Evolutionary conservation across 1,140 invertebrate species (phyloP), one percentile per base, ranked within the genome.

Genomic region (Adoxophyes honmai): DNA sequence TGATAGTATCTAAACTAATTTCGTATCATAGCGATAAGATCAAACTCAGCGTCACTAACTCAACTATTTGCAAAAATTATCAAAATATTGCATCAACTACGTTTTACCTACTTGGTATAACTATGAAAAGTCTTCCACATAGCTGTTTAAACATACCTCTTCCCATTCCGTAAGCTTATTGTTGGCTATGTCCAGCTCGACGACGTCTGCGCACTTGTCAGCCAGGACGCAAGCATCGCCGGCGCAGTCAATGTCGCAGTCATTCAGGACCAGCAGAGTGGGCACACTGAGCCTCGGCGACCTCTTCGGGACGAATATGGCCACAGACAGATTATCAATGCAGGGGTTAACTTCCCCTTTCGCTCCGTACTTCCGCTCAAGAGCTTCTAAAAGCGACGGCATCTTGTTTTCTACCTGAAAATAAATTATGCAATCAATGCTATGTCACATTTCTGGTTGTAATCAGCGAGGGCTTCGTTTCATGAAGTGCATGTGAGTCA

Each of bases 181-280:
- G 75, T 97, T 96, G 8, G 96, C 96, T 39, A 98, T 90, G 78
- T 98, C 97, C 39, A 98, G 90, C 88, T 98, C 96, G 66, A 95
- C 93, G 1, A 98, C 96, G 62, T 94, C 92, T 37, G 93, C 92
- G 79, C 96, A 98, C 81, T 97, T 95, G 57, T 93, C 93, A 33
- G 93, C 91, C 15, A 98, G 88, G 52, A 93, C 92, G 34, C 92
- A 90, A 13, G 94, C 93, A 73, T 95, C 94, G n/a, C 96, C 96
- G 38, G 95, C 95, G 60, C 92, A 94, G 61, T 95, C 93, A 61
- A 97, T 97, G 78, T 96, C 94, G 81, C 95, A 96, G 75, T 96
- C 95, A 70, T 97, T 96, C n/a, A 97, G 90, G 37, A 96, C 95
- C 52, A 98, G 86, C n/a, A 96, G 88, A 0, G 95, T 93, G 5